Evolutionary conservation across 2,797 vertebrate species (phyloP), one percentile per base, ranked within the genome.

Genomic region (Picus viridis): DNA sequence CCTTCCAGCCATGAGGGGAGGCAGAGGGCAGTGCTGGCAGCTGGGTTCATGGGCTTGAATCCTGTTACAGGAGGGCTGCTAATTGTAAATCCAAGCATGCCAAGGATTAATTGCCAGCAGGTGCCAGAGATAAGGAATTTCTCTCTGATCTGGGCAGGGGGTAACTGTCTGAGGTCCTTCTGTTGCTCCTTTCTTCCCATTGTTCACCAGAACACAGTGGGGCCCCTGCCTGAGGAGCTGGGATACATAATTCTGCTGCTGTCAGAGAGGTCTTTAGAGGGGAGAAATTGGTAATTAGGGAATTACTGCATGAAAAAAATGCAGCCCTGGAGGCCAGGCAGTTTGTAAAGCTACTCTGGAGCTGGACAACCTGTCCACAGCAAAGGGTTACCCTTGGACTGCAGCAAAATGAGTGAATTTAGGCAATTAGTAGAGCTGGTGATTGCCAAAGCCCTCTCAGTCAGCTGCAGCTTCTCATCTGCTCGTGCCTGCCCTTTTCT

Each of bases 41-140:
- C 83, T 80, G 83, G 70, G 32, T 61, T 10, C 15, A 2, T 51
- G 15, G 7, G 26, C 29, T 5, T 22, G 49, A 54, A 3, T 59
- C 68, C 18, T 1, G 0, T 13, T 59, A 2, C 57, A 34, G 80
- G 74, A 86, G 86, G 32, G 49, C 71, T 83, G 2, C 86, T 87
- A 56, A 93, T 93, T 91, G 83, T 18, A 56, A 83, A 51, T 69
- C 56, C 58, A 62, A 30, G 75, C 86, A 16, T 79, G 90, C 72
- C 54, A n/a, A 61, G 89, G 64, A 92, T 90, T 96, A 95, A 93
- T 86, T 88, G 88, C 64, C 90, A 94, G 90, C 91, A 91, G 93
- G 95, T 93, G 86, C 51, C 92, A 86, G 64, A 76, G 91, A 93
- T 36, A 82, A 88, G 87, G 51, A 51, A 64, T 89, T 88, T 61